A percentile compares a stretch with the other conserved stretches of the same genome.
These are phyloP conservation scores for Centropus bengalensis DNA, from an alignment of 2,113 vertebrate genomes.

Conservation along the genomic window DNA sequence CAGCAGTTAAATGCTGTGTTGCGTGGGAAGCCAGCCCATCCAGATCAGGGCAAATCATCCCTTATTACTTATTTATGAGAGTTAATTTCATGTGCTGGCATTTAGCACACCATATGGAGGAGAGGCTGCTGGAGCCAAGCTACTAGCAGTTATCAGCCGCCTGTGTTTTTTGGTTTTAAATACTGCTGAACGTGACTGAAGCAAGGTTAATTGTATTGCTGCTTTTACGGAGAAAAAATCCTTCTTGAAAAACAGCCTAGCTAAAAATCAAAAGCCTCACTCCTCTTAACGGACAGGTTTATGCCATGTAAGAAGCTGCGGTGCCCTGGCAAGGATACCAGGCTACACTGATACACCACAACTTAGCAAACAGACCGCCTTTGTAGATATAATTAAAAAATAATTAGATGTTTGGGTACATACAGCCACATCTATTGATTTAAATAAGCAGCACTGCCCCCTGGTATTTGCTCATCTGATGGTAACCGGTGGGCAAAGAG, in stretches of 20 bases:
- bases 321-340: not conserved
- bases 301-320: not conserved
- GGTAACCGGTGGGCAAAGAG: not conserved
- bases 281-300: not conserved
- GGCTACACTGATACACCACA: not conserved
- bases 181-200: not conserved
- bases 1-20: not conserved
- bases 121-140: constrained; percentile 14
- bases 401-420: not conserved
- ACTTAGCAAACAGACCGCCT: accelerated
- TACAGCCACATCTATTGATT: not conserved
- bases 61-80: constrained; percentile 50
- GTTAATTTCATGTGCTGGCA: constrained; percentile 47
- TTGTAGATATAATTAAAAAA: not conserved
- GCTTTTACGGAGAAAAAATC: not conserved
- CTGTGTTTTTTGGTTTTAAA: not conserved
- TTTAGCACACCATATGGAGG: constrained; percentile 25
- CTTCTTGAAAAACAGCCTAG: not conserved
- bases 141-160: constrained; percentile 8
- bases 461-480: not conserved
- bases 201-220: not conserved
- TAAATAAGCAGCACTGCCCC: not conserved
- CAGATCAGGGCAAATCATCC: constrained; percentile 5
- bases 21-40: not conserved
- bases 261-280: not conserved